Evolutionary conservation across 2,888 invertebrate species (phyloP).

Genomic region (Philopedon plagiatum): DNA sequence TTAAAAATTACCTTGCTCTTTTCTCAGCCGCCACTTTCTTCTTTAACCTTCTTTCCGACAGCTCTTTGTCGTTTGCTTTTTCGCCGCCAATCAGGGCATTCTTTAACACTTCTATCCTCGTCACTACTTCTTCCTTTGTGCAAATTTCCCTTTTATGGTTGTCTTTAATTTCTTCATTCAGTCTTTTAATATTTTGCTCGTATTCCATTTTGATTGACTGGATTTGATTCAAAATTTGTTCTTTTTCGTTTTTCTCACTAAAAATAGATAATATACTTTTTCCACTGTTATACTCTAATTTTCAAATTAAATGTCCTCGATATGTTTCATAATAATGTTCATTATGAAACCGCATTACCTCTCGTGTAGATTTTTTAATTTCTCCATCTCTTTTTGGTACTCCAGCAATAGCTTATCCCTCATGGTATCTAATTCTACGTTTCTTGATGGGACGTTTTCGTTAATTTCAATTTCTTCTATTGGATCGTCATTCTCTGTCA

Average conservation of each 20-base stretch:
- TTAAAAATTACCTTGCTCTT: constrained; percentile 65
- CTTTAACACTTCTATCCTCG: constrained; percentile 73
- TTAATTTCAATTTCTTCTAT: constrained; percentile 54
- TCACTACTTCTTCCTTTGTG: constrained; percentile 67
- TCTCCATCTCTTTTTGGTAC: constrained; percentile 72
- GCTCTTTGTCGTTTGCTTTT: constrained; percentile 78
- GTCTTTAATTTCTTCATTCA: constrained; percentile 74
- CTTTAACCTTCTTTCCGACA: constrained; percentile 78
- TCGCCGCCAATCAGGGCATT: constrained; percentile 87
- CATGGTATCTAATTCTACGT: constrained; percentile 60
- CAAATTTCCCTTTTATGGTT: constrained; percentile 71
- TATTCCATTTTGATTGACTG: constrained; percentile 73
- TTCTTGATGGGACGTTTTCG: constrained; percentile 51
- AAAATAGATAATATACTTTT: background rate
- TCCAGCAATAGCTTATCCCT: constrained; percentile 68
- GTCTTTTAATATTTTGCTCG: constrained; percentile 71
- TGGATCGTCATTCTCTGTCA: constrained; percentile 45
- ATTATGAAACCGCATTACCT: too few relatives aligned
- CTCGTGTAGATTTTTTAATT: constrained; percentile 66
- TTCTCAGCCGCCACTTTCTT: constrained; percentile 81
- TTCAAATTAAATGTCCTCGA: too few relatives aligned
- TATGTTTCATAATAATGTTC: too few relatives aligned
- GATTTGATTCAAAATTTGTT: constrained; percentile 67
- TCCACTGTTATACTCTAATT: too few relatives aligned
- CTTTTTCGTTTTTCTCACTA: constrained; percentile 66